Percentiles rank a stretch among this genome's conserved stretches.
Evolutionary conservation across 2,888 invertebrate genomes (phyloP).

Genomic region (Andrena praecox): DNA sequence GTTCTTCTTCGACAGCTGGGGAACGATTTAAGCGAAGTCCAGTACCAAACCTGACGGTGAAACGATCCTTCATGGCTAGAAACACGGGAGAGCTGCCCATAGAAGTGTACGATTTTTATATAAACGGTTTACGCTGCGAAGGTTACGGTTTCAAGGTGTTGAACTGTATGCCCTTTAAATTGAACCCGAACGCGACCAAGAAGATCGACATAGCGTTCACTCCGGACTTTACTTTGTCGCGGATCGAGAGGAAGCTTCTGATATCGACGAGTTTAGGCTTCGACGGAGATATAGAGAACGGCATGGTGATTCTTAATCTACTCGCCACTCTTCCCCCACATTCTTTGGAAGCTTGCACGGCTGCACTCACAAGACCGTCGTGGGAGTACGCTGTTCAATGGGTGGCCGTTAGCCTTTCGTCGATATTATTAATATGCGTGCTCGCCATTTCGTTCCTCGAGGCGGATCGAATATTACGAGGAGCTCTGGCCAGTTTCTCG

Average conservation of each 20-base stretch:
- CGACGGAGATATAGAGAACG: constrained; percentile 66
- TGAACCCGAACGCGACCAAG: constrained; percentile 90
- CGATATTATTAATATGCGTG: constrained; percentile 88
- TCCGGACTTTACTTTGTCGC: constrained; percentile 93
- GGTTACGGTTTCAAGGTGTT: constrained; percentile 93
- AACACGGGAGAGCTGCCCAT: constrained; percentile 97
- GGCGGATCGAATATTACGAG: constrained; percentile 89
- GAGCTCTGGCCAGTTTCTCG: constrained; percentile 85
- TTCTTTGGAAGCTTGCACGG: constrained; percentile 89
- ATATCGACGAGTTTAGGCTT: constrained; percentile 87
- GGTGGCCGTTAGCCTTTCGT: constrained; percentile 87
- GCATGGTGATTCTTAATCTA: constrained; percentile 77
- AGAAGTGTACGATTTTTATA: constrained; percentile 88
- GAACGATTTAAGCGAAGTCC: constrained; percentile 79
- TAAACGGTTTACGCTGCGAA: constrained; percentile 90
- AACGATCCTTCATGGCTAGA: constrained; percentile 92
- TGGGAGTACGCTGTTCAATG: constrained; percentile 92
- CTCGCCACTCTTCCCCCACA: constrained; percentile 87
- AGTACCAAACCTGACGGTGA: constrained; percentile 90
- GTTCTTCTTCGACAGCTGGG: constrained; percentile 46
- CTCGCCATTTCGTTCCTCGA: constrained; percentile 90
- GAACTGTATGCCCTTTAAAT: constrained; percentile 90
- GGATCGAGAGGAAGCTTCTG: constrained; percentile 89
- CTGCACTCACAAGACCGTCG: constrained; percentile 89
- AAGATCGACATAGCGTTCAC: constrained; percentile 95